These are phyloP conservation scores for Hirundo rustica DNA, from an alignment of 2,797 vertebrate genomes.

Conservation along the genomic window DNA sequence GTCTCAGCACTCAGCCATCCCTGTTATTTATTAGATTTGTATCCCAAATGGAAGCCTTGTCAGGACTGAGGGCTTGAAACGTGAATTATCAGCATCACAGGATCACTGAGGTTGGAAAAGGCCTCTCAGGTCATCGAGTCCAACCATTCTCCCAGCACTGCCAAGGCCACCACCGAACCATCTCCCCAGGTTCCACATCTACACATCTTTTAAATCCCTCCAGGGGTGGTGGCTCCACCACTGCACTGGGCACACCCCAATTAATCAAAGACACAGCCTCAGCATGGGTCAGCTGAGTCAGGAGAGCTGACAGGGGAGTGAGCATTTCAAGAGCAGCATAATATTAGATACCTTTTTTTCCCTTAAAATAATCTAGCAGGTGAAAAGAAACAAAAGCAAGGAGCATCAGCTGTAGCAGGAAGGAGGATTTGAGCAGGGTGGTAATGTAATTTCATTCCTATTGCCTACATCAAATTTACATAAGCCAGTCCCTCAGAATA, in stretches of 20 bases:
- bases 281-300: accelerated
- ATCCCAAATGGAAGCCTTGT: not conserved
- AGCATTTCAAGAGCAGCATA: not conserved
- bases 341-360: not conserved
- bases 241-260: not conserved
- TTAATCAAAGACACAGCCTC: not conserved
- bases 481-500: not conserved
- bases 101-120: not conserved
- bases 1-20: not conserved
- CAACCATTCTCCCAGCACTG: not conserved
- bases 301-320: not conserved
- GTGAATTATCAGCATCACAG: accelerated
- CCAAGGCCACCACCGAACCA: not conserved
- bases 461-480: not conserved
- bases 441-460: not conserved
- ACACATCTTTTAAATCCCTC: not conserved
- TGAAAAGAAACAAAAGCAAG: not conserved
- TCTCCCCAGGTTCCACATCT: not conserved
- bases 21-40: not conserved
- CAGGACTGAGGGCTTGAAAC: not conserved
- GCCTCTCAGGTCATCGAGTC: not conserved
- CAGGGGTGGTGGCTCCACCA: not conserved
- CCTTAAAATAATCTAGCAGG: not conserved
- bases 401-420: not conserved
- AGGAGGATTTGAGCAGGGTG: not conserved